Base-by-base conservation (phyloP, 2,113 vertebrate genomes). In the Abramis brama region DNA sequence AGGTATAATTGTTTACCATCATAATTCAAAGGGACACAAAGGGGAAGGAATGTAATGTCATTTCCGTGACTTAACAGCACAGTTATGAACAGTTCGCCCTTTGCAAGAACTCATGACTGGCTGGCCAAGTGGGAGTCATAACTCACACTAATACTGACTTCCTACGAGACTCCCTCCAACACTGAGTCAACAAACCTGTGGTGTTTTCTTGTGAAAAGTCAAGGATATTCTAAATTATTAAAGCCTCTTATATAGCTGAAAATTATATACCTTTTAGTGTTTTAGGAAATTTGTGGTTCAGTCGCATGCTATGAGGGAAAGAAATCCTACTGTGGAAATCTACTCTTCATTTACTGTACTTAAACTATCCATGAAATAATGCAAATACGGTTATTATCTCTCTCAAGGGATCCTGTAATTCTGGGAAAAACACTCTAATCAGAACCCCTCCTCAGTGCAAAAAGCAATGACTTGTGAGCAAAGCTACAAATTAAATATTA, bases 61-160 rank as follows among this genome's bases (percentile, higher is more conserved):
- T 97, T 97, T 97, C 95, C 94, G 96, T 96, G 96, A 95, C 95
- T 96, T 97, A 96, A 96, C 93, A 95, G 96, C 93, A 92, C 92
- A 97, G 96, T 96, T 96, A 96, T 96, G 96, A 96, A 95, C 94
- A 95, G 95, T 95, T 97, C 95, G 91, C 94, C 95, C 94, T 92
- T 95, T 93, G 93, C 95, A 93, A 96, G 94, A 93, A 94, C 95
- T 96, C 94, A 93, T 94, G 92, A 95, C 94, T 91, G 89, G 92
- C 92, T 94, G 89, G 94, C 94, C 94, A 94, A 95, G 92, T 93
- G 93, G 95, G 95, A 95, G 94, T 93, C 95, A 95, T 96, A 95
- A 96, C 87, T 95, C 94, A 94, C 95, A 95, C 96, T 96, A 96
- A 94, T 96, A 95, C 93, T 95, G 93, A 90, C 94, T 95, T 96